Evolutionary conservation across 2,113 vertebrate species (phyloP), one percentile per base, ranked within the genome.

Genomic region (Aspiorhynchus laticeps): DNA sequence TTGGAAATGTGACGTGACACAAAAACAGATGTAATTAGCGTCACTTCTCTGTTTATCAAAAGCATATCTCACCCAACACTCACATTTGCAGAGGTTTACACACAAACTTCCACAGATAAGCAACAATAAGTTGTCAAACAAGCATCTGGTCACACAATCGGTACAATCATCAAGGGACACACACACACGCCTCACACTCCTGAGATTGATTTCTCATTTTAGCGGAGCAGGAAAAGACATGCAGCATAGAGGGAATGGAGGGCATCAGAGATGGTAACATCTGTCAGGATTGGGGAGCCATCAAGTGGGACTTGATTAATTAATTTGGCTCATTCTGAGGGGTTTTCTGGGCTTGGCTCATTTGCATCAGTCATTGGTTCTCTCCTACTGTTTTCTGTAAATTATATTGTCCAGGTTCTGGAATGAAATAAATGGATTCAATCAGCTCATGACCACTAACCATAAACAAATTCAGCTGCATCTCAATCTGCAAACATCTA

Each of bases 121-220:
- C 33, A 8, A 61, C 71, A 84, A 53, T 46, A 41, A 65, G 77
- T 85, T 85, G 67, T 63, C 41, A 89, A 28, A 78, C 59, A 85
- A 65, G 56, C 86, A 83, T 73, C 69, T 69, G 67, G 75, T 56
- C 69, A 77, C 77, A 63, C 61, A 81, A 75, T 87, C 59, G 77
- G 65, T 85, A 85, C 43, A 71, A 17, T 69, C 56, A 79, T 46
- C 28, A 46, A 67, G 74, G 26, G 26, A 86, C 51, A 74, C 19
- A 86, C 48, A 73, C 19, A 71, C 48, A 53, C 19, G 51, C 41
- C 75, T 82, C 82, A 51, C 73, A 53, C 59, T 85, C 15, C 53
- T 56, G 61, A 26, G 74, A 71, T 81, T 38, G 38, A 81, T 81
- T 81, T 81, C 80, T 85, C 38, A 65, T 81, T 81, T 46, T 24